Base-by-base conservation (phyloP, 2,888 invertebrate species). In the Mamestra brassicae region DNA sequence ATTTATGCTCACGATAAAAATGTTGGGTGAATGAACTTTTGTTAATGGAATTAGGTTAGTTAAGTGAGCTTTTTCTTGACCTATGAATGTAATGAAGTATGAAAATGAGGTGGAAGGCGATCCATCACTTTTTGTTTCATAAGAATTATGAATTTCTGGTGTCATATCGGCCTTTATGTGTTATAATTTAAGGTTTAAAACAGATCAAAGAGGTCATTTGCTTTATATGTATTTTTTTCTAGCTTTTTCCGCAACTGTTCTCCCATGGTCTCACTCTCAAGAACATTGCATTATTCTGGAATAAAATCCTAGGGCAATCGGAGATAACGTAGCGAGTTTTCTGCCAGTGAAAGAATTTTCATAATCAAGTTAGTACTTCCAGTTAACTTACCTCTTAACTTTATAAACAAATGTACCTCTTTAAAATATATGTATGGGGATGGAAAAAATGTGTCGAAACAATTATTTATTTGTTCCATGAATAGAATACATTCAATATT, bases 21-120 rank as follows among this genome's bases (percentile, higher is more conserved):
- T 42, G 13, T 10, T 11, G 38, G 74, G 74, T 74, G 70, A 84
- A 74, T 68, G 42, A 68, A 74, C 81, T 68, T 65, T 68, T 42
- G 47, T 42, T 65, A 8, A n/a, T n/a, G 5, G 4, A 58, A 71
- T 61, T 61, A 66, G 65, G 68, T 71, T 65, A 80, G 15, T 7
- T 17, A 61, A 4, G 11, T 10, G 11, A 63, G 26, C 13, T 50
- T 42, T 76, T 79, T 67, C 26, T 70, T 66, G 52, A 58, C 26
- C 50, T 17, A 62, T 42, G 70, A 65, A 66, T 67, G 26, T 58
- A 63, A 78, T 76, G 1, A 54, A 52, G 34, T 63, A 57, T 68
- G 38, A 45, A 26, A 76, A 62, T 57, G 15, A 54, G 26, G 4
- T 45, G 1, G 34, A 47, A 4, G 2, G 42, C 45, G 42, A 65